phyloP scores from a whole-genome alignment of 2,797 vertebrate species.

The Aulostomus chinensis region DNA sequence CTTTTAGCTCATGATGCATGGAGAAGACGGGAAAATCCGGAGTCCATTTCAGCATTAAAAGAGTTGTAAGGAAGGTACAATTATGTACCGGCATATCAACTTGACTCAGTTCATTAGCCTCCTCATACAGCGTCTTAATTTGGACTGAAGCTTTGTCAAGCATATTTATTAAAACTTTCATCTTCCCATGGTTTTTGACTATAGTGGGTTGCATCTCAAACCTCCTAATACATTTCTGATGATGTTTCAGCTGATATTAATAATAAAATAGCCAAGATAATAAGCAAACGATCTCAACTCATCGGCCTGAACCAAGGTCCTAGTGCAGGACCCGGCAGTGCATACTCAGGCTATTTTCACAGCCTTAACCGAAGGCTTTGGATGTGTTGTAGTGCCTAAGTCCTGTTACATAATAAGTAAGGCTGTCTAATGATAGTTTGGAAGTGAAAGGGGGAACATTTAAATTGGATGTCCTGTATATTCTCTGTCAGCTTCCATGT shows the following conservation, averaged over 20 bases:
- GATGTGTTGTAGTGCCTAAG: conserved; percentile 28
- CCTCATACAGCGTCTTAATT: no score
- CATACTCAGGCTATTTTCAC: conserved; percentile 43
- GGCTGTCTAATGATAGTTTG: conserved; percentile 36
- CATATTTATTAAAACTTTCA: no score
- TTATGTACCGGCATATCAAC: no score
- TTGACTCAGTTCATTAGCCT: no score
- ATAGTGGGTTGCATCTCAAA: conserved; percentile 6
- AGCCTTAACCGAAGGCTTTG: conserved; percentile 42
- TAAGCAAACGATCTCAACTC: conserved; percentile 29
- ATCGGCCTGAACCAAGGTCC: conserved; percentile 11
- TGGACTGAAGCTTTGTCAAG: no score
- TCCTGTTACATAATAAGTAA: conserved; percentile 54
- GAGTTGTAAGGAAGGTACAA: no score
- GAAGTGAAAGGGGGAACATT: conserved; percentile 33
- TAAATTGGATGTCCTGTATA: conserved; percentile 29
- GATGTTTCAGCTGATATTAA: conserved; percentile 3
- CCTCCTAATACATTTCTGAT: conserved; percentile 5
- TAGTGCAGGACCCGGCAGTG: conserved; percentile 4
- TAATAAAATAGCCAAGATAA: conserved; percentile 25
- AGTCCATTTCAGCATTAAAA: conserved; percentile 1
- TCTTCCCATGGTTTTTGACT: no score
- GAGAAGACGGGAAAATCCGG: background rate
- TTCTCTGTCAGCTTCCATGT: conserved; percentile 44
- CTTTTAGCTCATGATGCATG: background rate